phyloP scores from a whole-genome alignment of 2,797 vertebrate genomes.

The Protonibea diacanthus region DNA sequence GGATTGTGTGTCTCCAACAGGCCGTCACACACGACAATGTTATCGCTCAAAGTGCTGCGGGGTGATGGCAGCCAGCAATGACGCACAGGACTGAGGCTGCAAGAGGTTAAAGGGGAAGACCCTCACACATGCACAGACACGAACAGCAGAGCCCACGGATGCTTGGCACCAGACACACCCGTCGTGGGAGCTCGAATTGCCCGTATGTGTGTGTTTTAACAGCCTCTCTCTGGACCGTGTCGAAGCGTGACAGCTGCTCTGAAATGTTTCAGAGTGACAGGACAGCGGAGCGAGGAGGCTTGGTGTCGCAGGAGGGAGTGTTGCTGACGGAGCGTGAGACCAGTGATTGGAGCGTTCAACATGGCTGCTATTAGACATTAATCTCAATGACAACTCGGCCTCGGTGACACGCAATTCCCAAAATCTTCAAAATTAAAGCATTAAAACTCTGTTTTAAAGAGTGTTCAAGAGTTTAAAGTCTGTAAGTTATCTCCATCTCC shows the following conservation, averaged over 20 bases:
- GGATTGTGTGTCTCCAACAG: slow-evolving; percentile 29
- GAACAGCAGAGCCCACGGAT: slow-evolving; percentile 49
- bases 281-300: slow-evolving; percentile 35
- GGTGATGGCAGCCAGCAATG: slow-evolving; percentile 37
- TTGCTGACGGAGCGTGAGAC: slow-evolving; percentile 38
- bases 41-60: slow-evolving; percentile 45
- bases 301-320: slow-evolving; percentile 11
- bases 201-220: slow-evolving; percentile 56
- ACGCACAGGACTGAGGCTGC: slow-evolving; percentile 30
- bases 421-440: not conserved
- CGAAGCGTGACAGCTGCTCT: slow-evolving; percentile 62
- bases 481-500: not conserved
- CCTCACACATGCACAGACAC: slow-evolving; percentile 27
- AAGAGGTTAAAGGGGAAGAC: slow-evolving; percentile 43
- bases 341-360: slow-evolving; percentile 42
- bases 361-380: slow-evolving; percentile 31
- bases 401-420: slow-evolving; percentile 12
- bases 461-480: not conserved
- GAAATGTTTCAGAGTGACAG: slow-evolving; percentile 52
- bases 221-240: slow-evolving; percentile 48
- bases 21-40: slow-evolving; percentile 28
- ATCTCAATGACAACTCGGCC: slow-evolving; percentile 12
- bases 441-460: not conserved
- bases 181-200: slow-evolving; percentile 52
- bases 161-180: slow-evolving; percentile 57